Base-by-base conservation (phyloP, 2,113 vertebrate genomes). In the Ptilorrhoa leucosticta region DNA sequence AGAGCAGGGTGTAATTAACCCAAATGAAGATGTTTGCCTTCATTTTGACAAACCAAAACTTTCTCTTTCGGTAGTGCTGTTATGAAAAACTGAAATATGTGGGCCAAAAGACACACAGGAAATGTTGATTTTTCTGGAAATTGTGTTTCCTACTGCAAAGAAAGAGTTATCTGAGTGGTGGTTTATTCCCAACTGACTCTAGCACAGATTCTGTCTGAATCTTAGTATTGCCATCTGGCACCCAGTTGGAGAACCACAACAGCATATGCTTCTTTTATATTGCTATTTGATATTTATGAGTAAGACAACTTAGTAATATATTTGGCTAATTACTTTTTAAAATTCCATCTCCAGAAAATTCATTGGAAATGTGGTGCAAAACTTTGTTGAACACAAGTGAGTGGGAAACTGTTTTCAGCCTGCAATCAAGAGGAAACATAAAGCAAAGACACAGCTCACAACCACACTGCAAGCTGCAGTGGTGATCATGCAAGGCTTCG, bases 211-310 rank as follows among this genome's bases (percentile, higher is more conserved):
- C 85, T 92, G 64, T 75, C 56, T 94, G 64, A 90, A 81, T 95
- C 82, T 92, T 91, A 83, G 79, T 27, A 37, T 94, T 94, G 88
- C 88, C 93, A 96, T 96, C 96, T 96, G 95, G 85, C 72, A 94
- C 51, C 35, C 85, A 83, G 90, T 92, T 96, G 85, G 85, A 92
- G 71, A 93, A 90, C 70, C 82, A 65, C 71, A 93, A 81, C 58
- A 86, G 60, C 90, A 89, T 96, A 91, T 93, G 90, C 54, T 77
- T 75, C 76, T 95, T 96, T 96, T 93, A 93, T 72, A 51, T 57
- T 94, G 39, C 88, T 92, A 19, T 83, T 73, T 94, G 79, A 93
- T 95, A 94, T 91, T 96, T 92, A 93, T 83, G 88, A 93, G 76
- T 78, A 92, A 96, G 83, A 83, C 42, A 86, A 77, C 60, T 75